phyloP scores from a whole-genome alignment of 1,140 invertebrate species.

The Sinonovacula constricta region DNA sequence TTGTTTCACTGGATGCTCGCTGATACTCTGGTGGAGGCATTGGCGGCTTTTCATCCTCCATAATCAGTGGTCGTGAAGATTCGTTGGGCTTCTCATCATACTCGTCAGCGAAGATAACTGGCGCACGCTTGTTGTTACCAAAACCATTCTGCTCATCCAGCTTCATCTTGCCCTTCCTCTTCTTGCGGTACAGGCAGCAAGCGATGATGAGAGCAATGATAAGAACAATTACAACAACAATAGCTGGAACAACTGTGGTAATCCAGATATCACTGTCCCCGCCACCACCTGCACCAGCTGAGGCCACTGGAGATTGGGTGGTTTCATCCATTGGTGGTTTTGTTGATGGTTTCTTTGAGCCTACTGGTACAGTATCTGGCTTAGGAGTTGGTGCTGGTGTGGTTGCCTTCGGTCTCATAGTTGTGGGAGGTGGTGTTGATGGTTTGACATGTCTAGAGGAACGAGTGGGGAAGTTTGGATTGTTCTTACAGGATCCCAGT shows the following conservation, averaged over 20 bases:
- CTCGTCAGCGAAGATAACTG: slow-evolving; percentile 95
- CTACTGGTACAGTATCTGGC: neutral
- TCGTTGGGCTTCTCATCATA: slow-evolving; percentile 91
- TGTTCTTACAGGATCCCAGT: slow-evolving; percentile 84
- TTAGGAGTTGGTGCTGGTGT: slow-evolving; percentile 39
- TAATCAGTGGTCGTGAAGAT: slow-evolving; percentile 93
- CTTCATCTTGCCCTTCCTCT: slow-evolving; percentile 90
- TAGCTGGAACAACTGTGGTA: slow-evolving; percentile 93
- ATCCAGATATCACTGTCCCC: slow-evolving; percentile 88
- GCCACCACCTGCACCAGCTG: slow-evolving; percentile 50
- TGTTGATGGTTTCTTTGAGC: slow-evolving; percentile 66
- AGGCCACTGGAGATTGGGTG: slow-evolving; percentile 50
- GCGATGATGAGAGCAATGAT: slow-evolving; percentile 91
- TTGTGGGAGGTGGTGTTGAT: slow-evolving; percentile 24
- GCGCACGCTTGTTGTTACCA: slow-evolving; percentile 91
- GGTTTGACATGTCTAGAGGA: neutral
- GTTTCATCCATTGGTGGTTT: slow-evolving; percentile 64
- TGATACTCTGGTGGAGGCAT: slow-evolving; percentile 88
- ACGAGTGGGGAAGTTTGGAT: slow-evolving; percentile 71
- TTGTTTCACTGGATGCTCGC: slow-evolving; percentile 79
- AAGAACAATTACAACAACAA: slow-evolving; percentile 93
- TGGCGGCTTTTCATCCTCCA: slow-evolving; percentile 95
- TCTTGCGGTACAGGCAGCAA: slow-evolving; percentile 90
- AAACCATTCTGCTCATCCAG: slow-evolving; percentile 85
- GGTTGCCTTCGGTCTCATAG: neutral